Base-by-base conservation (phyloP, 2,888 invertebrate genomes). In the Minunthozetes semirufus region DNA sequence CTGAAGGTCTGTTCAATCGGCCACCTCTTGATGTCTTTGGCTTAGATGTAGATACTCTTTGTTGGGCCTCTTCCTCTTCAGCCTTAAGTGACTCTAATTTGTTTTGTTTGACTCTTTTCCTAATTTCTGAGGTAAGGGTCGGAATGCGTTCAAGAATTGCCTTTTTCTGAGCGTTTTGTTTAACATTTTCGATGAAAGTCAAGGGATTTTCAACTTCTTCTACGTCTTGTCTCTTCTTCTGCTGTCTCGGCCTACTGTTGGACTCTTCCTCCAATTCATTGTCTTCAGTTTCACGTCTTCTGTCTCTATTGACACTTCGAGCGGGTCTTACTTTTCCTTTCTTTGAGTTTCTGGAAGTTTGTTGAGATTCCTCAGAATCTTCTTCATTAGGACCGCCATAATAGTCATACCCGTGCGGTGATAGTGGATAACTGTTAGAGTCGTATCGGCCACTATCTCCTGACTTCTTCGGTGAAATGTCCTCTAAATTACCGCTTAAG, bases 331-430 rank as follows among this genome's bases (percentile, higher is more conserved):
- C 1, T 2, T n/a, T 56, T 22, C 22, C 19, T 56, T 56, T 25
- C 19, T 19, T 1, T 19, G 33, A 33, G 33, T 33, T 33, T 1
- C 22, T 5, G 6, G 19, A 56, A 56, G 11, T 25, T 1, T 3
- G 25, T 13, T 25, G 1, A 13, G 8, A 6, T 6, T 56, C 56
- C 2, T n/a, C n/a, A n/a, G 56, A 22, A 25, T 19, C 13, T 25
- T 56, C 56, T 25, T 56, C 56, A 25, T 56, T 56, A 22, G 56
- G 56, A 5, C 56, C 56, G 13, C 56, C 56, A 25, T 22, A 22
- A 25, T 56, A 56, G 25, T 56, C 56, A 56, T 56, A 56, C 25
- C 56, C 56, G 25, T 56, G 56, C 25, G 56, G 56, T 13, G 56
- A 56, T 6, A 56, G 56, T 0, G 56, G 56, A 56, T 56, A 56